These are phyloP conservation scores for Synanthedon tipuliformis DNA, from an alignment of 2,888 invertebrate species.

Conservation along the genomic window DNA sequence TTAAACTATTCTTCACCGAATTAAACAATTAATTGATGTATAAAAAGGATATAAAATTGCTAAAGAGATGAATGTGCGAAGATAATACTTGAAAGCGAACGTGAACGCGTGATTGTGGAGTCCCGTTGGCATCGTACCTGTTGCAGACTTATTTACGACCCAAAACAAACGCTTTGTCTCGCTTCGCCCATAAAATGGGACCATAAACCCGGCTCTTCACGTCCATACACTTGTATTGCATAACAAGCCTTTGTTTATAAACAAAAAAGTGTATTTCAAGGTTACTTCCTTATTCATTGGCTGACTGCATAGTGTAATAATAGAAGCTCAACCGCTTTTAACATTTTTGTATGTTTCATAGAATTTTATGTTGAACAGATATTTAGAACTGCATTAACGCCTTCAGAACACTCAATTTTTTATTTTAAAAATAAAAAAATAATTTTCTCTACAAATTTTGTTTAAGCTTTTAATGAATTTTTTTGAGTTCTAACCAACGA, in stretches of 20 bases:
- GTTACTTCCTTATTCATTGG: constrained; percentile 26
- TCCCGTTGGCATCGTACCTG: constrained; percentile 64
- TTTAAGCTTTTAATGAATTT: too few relatives aligned
- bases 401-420: too few relatives aligned
- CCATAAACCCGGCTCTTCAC: constrained; percentile 59
- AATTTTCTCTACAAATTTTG: too few relatives aligned
- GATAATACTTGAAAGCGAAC: constrained; percentile 63
- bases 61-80: constrained; percentile 34
- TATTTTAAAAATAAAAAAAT: too few relatives aligned
- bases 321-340: too few relatives aligned
- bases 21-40: background rate
- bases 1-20: too few relatives aligned
- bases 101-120: constrained; percentile 58
- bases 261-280: constrained; percentile 54
- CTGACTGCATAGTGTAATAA: background rate
- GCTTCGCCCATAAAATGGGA: constrained; percentile 58
- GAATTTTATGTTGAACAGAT: too few relatives aligned
- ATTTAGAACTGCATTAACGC: too few relatives aligned
- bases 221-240: constrained; percentile 49
- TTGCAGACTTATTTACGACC: constrained; percentile 69
- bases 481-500: too few relatives aligned
- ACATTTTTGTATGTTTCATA: background rate
- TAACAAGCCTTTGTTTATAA: constrained; percentile 65
- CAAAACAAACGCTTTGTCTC: constrained; percentile 70
- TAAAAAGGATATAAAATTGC: background rate